These are phyloP conservation scores for Lytechinus pictus DNA, from an alignment of 35 echinoderm and acorn worm genomes.

Conservation along the genomic window DNA sequence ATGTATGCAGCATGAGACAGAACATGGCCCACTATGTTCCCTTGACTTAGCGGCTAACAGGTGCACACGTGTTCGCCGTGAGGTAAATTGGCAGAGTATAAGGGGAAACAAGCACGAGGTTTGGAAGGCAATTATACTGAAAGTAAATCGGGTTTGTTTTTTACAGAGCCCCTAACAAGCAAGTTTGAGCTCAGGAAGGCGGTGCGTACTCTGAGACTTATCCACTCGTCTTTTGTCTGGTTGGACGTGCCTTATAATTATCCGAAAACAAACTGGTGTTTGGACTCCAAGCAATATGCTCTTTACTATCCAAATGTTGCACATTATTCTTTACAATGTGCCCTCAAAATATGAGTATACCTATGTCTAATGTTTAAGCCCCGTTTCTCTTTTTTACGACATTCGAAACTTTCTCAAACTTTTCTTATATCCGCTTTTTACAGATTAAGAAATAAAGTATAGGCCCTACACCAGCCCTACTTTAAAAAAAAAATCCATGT, in stretches of 20 bases:
- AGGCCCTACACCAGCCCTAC: too few relatives aligned
- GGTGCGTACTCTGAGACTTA: background rate
- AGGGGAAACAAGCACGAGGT: background rate
- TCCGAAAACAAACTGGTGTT: background rate
- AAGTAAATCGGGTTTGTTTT: slow-evolving; percentile 8
- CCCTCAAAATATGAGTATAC: background rate
- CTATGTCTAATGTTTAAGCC: too few relatives aligned
- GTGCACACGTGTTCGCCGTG: background rate
- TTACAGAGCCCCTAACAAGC: background rate
- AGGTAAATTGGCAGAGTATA: background rate
- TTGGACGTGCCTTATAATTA: background rate
- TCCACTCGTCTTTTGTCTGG: background rate
- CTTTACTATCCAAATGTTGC: background rate
- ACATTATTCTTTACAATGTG: background rate
- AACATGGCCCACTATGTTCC: background rate
- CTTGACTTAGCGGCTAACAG: background rate
- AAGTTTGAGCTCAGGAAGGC: background rate
- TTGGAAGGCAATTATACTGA: background rate
- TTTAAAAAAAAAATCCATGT: too few relatives aligned
- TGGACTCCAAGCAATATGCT: background rate
- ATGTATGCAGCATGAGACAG: background rate
- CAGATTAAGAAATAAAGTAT: too few relatives aligned
- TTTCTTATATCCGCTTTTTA: too few relatives aligned
- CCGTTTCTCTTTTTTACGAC: too few relatives aligned
- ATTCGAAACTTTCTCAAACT: too few relatives aligned